A percentile compares a stretch with the other conserved stretches of the same genome.
Evolutionary conservation across 2,113 vertebrate genomes (phyloP).

Genomic region (Sarotherodon lohbergeri): DNA sequence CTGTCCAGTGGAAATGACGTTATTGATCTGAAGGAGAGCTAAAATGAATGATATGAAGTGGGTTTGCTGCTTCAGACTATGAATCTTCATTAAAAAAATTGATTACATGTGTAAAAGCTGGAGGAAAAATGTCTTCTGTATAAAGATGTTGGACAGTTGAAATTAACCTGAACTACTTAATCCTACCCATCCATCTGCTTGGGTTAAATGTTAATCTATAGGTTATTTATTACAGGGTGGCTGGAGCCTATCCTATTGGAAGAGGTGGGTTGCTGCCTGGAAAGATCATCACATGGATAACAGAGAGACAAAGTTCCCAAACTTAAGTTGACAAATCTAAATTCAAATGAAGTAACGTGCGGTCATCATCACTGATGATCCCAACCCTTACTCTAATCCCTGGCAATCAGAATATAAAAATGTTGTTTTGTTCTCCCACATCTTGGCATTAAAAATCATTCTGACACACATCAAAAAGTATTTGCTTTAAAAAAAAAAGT

Average conservation of each 20-base stretch:
- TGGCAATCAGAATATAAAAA: background rate
- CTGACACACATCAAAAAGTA: background rate
- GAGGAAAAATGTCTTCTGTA: background rate
- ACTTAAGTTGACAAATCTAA: background rate
- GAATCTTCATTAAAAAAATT: background rate
- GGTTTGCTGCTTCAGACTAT: background rate
- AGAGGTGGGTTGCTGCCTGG: background rate
- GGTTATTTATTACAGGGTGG: background rate
- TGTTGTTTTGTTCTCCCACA: background rate
- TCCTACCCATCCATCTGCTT: background rate
- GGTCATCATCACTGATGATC: background rate
- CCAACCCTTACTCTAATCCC: background rate
- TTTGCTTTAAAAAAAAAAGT: background rate
- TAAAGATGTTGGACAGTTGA: background rate
- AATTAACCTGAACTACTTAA: background rate
- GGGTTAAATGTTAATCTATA: background rate
- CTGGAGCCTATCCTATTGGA: background rate
- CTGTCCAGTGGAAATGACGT: background rate
- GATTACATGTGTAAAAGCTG: background rate
- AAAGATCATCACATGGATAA: background rate
- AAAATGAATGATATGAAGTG: background rate
- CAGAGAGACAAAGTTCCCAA: background rate
- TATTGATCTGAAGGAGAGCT: slow-evolving; percentile 9
- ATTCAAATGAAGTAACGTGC: background rate
- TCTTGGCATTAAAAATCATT: background rate